Conservation (phyloP, 1,140 invertebrate genomes). For the Polyergus mexicanus region DNA sequence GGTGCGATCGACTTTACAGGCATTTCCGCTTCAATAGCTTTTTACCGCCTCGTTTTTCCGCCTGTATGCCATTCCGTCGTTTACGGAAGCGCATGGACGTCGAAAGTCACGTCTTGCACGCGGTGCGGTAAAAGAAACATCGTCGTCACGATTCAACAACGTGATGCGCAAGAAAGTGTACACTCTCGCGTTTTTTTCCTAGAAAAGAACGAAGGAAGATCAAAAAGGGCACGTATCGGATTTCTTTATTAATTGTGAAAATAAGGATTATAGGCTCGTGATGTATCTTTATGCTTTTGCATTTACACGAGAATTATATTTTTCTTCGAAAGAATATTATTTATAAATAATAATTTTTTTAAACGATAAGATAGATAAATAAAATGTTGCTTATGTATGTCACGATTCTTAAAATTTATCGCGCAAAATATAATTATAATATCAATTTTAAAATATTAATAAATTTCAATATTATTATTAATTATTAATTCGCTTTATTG, state of each 20-base stretch:
- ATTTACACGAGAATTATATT: not conserved
- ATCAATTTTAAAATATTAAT: conserved; percentile 22
- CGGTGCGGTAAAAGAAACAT: conserved; percentile 15
- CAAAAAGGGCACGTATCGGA: not conserved
- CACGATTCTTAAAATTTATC: not conserved
- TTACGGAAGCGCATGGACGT: conserved; percentile 37
- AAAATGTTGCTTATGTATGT: not conserved
- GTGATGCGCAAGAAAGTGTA: not conserved
- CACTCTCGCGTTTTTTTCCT: not conserved
- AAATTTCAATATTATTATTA: not conserved
- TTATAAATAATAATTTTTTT: not conserved
- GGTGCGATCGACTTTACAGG: conserved; percentile 21
- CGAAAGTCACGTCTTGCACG: conserved; percentile 39
- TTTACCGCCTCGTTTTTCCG: conserved; percentile 38
- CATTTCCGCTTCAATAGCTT: conserved; percentile 30
- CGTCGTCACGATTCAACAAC: conserved; percentile 14
- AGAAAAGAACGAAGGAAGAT: not conserved
- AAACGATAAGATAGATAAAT: not conserved
- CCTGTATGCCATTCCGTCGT: conserved; percentile 19
- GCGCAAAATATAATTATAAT: not conserved
- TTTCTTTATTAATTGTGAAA: conserved; percentile 22
- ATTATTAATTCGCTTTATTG: not conserved
- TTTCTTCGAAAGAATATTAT: not conserved
- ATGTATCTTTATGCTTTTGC: not conserved
- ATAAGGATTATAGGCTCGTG: not conserved